Percentiles rank a stretch among this genome's conserved stretches.
Conservation (phyloP, 2,888 invertebrate species). For the Aphodius granarius region DNA sequence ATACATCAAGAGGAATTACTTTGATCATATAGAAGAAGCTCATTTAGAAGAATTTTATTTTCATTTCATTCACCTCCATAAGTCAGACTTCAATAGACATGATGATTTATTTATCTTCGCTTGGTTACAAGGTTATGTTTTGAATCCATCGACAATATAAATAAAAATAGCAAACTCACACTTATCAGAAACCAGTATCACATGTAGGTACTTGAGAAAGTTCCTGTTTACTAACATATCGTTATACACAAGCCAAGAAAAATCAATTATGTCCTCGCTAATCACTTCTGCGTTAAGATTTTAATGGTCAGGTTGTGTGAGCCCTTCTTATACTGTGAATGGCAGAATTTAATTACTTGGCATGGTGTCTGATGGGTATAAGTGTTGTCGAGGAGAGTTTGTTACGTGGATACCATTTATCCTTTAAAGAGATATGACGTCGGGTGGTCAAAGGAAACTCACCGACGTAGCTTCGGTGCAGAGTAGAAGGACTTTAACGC, state of each 20-base stretch:
- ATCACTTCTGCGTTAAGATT: background rate
- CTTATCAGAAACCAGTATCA: too few species aligned
- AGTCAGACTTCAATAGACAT: too few species aligned
- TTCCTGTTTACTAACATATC: background rate
- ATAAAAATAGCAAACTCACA: background rate
- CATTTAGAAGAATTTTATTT: too few species aligned
- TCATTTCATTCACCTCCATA: too few species aligned
- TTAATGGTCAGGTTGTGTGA: background rate
- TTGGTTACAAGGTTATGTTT: background rate
- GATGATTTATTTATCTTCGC: background rate
- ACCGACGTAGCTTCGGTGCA: too few species aligned
- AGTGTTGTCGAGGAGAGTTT: background rate
- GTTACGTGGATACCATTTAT: background rate
- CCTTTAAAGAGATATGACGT: slow-evolving; percentile 1
- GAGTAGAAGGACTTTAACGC: too few species aligned
- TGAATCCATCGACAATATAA: background rate
- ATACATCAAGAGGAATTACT: background rate
- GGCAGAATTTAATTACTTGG: slow-evolving; percentile 47
- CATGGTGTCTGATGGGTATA: background rate
- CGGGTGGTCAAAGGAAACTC: background rate
- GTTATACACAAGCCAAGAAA: background rate
- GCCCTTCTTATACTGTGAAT: slow-evolving; percentile 34
- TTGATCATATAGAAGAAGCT: background rate
- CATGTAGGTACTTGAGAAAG: too few species aligned
- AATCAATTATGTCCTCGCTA: background rate